phyloP scores from a whole-genome alignment of 2,888 invertebrate species.

The Disparrhopalites patrizii region DNA sequence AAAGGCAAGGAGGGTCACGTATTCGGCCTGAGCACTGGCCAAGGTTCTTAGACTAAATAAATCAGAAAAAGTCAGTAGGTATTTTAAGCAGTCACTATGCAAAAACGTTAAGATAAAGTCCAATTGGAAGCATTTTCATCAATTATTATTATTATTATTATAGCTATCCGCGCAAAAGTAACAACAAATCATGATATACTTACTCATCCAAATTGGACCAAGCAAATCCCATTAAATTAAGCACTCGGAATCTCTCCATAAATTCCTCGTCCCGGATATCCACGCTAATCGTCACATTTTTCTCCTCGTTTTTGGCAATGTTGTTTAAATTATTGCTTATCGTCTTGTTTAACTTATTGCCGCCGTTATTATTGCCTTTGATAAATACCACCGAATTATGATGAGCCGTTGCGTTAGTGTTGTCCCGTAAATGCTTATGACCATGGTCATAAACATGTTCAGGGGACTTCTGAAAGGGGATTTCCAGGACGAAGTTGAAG shows the following conservation, averaged over 20 bases:
- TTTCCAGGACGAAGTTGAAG: too few relatives aligned
- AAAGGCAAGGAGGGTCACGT: too few relatives aligned
- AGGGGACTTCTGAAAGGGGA: too few relatives aligned
- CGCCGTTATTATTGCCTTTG: too few relatives aligned
- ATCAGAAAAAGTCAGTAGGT: too few relatives aligned
- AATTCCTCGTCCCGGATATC: neutral
- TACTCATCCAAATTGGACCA: neutral
- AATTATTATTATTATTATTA: neutral
- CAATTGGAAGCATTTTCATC: neutral
- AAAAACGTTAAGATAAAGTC: neutral
- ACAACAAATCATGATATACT: neutral
- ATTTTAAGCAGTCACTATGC: neutral
- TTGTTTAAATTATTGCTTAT: neutral
- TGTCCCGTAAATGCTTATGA: too few relatives aligned
- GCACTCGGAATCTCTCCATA: neutral
- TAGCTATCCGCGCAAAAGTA: neutral
- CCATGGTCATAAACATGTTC: too few relatives aligned
- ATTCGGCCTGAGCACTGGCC: too few relatives aligned
- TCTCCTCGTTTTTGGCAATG: neutral
- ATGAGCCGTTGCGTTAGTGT: too few relatives aligned
- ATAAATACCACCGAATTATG: too few relatives aligned
- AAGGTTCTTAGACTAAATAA: too few relatives aligned
- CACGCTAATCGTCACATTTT: conserved; percentile 9
- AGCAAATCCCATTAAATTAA: neutral
- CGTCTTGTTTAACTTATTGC: neutral